Base-by-base conservation (phyloP, 2,888 invertebrate species). In the Drosophila niveifrons region DNA sequence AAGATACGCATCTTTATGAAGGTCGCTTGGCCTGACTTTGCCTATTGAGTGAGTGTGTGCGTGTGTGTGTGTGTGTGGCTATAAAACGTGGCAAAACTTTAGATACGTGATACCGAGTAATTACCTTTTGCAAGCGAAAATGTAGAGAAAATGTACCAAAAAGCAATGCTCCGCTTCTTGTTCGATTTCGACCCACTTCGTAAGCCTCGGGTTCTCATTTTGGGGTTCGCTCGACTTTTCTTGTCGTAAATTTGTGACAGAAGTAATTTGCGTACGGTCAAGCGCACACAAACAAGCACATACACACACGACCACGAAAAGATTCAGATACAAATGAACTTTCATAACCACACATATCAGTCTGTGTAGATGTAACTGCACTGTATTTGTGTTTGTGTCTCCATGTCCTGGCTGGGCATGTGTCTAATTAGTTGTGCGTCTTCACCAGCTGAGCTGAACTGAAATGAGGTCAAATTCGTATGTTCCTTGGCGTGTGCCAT, bases 1-100 rank as follows among this genome's bases (percentile, higher is more conserved):
- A 86, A 89, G 90, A 90, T 90, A 82, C 50, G 48, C 57, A 90
- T 90, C 90, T 90, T 90, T 89, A 89, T 90, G 87, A 90, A 90
- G 87, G 90, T 90, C 84, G 82, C 62, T 28, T 28, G 15, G 29
- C 10, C 41, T 41, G 65, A 76, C 62, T 28, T 34, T 13, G 34
- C n/a, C 61, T 61, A 70, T 70, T 61, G 51, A 74, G 57, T 10
- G 31, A 10, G 31, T 29, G 1, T 70, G 31, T 31, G 31, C 10
- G 2, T 70, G 52, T 51, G 31, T 31, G 31, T 31, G 2, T 70
- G 52, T 51, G 44, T 41, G 29, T 36, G 56, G 34, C 36, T 65
- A 59, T 77, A 69, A 77, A 76, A 76, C 77, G 77, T 70, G 69
- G 66, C 70, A 34, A 59, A 47, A 55, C 53, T 67, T 63, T 47